Conservation (phyloP, 2,113 vertebrate genomes). For the Nerophis lumbriciformis region DNA sequence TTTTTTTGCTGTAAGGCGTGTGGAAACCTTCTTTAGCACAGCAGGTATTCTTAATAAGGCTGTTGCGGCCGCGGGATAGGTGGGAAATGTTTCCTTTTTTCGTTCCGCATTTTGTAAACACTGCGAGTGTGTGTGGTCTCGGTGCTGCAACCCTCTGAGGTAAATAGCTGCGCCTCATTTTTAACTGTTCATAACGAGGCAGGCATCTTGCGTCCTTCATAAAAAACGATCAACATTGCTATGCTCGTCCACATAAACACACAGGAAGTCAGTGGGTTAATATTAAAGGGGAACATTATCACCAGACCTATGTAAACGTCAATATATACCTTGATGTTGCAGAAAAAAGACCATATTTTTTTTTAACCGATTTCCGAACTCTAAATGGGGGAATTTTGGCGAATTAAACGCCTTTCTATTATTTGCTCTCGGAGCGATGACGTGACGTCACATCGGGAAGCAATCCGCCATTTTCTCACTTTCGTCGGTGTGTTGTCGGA, state of each 20-base stretch:
- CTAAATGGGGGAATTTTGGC: too few relatives aligned
- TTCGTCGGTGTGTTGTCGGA: too few relatives aligned
- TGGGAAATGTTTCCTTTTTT: slow-evolving; percentile 31
- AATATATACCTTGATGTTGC: too few relatives aligned
- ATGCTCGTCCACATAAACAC: not conserved
- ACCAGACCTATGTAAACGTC: too few relatives aligned
- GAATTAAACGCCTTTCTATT: too few relatives aligned
- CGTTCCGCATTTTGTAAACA: slow-evolving; percentile 27
- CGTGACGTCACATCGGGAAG: too few relatives aligned
- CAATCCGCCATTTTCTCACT: too few relatives aligned
- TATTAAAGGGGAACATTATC: too few relatives aligned
- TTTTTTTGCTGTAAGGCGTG: slow-evolving; percentile 23
- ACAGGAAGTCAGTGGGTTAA: slow-evolving; percentile 5
- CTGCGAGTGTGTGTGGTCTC: slow-evolving; percentile 13
- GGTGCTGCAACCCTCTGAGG: not conserved
- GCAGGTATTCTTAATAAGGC: slow-evolving; percentile 39
- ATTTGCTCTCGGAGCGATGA: too few relatives aligned
- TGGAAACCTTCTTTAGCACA: slow-evolving; percentile 45
- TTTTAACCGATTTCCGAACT: too few relatives aligned
- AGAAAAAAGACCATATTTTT: too few relatives aligned
- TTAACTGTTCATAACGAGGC: not conserved
- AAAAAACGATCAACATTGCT: not conserved
- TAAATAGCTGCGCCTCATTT: not conserved
- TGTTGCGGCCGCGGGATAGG: slow-evolving; percentile 14
- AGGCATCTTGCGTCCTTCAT: not conserved